These are phyloP conservation scores for Drosophila quadrilineata DNA, from an alignment of 1,140 invertebrate species.

Conservation along the genomic window DNA sequence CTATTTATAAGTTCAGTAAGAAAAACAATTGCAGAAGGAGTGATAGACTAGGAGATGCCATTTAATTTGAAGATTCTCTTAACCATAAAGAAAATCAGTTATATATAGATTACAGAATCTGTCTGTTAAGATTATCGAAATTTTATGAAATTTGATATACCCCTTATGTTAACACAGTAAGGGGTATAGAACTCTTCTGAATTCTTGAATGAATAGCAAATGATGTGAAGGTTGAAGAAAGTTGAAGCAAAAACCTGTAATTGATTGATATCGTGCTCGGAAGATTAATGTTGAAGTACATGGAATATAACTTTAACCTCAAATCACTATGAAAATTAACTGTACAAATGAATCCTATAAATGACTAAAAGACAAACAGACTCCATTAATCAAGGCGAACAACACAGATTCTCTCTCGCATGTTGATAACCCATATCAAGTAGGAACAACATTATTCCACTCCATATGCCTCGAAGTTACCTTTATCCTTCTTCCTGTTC, in stretches of 20 bases:
- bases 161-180: too few species aligned
- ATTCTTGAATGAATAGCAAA: slow-evolving; percentile 30
- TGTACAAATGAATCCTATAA: neutral
- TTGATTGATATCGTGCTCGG: slow-evolving; percentile 26
- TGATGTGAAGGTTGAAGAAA: slow-evolving; percentile 15
- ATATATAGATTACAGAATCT: too few species aligned
- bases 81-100: too few species aligned
- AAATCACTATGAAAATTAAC: slow-evolving; percentile 16
- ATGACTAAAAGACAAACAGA: slow-evolving; percentile 1
- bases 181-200: too few species aligned
- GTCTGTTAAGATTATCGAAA: too few species aligned
- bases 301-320: slow-evolving; percentile 4
- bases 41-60: slow-evolving; percentile 28
- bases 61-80: neutral
- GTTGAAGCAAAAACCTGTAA: slow-evolving; percentile 24
- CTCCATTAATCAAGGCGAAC: slow-evolving; percentile 13
- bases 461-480: neutral
- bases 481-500: too few species aligned
- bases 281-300: slow-evolving; percentile 31
- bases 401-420: neutral
- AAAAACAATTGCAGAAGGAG: slow-evolving; percentile 25
- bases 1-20: slow-evolving; percentile 39
- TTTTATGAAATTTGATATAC: too few species aligned
- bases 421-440: slow-evolving; percentile 22
- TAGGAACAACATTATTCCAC: slow-evolving; percentile 19